A percentile compares a stretch with the other conserved stretches of the same genome.
phyloP scores from a whole-genome alignment of 2,113 vertebrate species.

The crab-eating macaque (Macaca fascicularis) region T2T-MFA8v1.1 NC_088376.1:54741501-54742000 shows the following conservation, averaged over 20 bases:
- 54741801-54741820: not conserved
- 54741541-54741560: not conserved
- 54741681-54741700: not conserved
- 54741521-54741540: not conserved
- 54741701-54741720: not conserved
- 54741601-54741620: not conserved
- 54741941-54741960: not conserved
- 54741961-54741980: not conserved
- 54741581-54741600: not conserved
- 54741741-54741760: not conserved
- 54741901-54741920: no score
- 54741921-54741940: not conserved
- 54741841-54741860: no score
- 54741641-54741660: not conserved
- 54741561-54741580: not conserved
- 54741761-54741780: not conserved
- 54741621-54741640: not conserved
- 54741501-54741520: not conserved
- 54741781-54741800: not conserved
- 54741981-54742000: not conserved
- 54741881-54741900: no score
- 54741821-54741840: not conserved
- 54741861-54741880: no score
- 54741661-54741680: not conserved
- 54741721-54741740: not conserved